phyloP scores from a whole-genome alignment of 2,888 invertebrate species.

The Adineta ricciae region DNA sequence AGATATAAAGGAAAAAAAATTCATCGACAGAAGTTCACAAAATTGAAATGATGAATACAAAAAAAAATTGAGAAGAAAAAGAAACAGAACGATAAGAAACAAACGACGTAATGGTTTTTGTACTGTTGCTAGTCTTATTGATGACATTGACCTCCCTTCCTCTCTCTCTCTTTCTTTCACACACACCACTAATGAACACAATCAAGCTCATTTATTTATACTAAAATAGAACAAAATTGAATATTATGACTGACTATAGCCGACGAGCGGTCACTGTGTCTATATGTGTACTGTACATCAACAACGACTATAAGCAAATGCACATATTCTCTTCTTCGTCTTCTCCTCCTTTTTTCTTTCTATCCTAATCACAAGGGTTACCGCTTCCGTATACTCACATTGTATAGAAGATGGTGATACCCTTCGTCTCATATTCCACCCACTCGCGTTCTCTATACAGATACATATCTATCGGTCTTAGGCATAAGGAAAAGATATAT shows the following conservation, averaged over 20 bases:
- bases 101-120: neutral
- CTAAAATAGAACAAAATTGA: neutral
- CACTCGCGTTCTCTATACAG: neutral
- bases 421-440: neutral
- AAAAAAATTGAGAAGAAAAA: neutral
- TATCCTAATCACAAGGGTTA: neutral
- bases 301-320: neutral
- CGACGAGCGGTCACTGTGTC: neutral
- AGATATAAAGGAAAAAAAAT: neutral
- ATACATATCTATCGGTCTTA: neutral
- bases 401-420: neutral
- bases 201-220: neutral
- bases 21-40: neutral
- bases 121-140: neutral
- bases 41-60: neutral
- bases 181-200: neutral
- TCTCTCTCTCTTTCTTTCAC: neutral
- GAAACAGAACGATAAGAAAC: slow-evolving; percentile 12
- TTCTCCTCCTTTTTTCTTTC: neutral
- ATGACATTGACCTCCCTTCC: neutral
- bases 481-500: neutral
- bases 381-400: neutral
- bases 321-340: neutral
- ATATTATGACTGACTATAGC: neutral
- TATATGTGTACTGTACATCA: neutral